phyloP scores from a whole-genome alignment of 2,888 invertebrate species.

The Trachelus tabidus region DNA sequence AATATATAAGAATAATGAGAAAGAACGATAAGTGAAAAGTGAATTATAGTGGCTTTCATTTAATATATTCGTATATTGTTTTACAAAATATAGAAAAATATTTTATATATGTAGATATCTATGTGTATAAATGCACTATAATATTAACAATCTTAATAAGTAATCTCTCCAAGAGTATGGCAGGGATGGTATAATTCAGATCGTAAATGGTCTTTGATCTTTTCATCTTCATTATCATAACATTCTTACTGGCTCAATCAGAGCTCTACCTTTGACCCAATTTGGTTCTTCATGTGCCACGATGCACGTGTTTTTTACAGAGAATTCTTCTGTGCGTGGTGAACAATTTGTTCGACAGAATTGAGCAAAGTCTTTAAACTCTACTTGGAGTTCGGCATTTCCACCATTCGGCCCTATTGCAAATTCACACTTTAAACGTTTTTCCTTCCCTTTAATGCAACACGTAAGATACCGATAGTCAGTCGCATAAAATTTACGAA shows the following conservation, averaged over 20 bases:
- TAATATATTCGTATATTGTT: not conserved
- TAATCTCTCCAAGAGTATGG: not conserved
- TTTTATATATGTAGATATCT: not conserved
- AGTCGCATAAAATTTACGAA: conserved; percentile 75
- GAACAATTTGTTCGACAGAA: conserved; percentile 66
- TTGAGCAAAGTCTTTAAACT: conserved; percentile 73
- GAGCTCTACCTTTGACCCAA: conserved; percentile 32
- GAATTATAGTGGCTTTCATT: not conserved
- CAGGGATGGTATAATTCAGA: not conserved
- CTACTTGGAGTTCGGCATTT: conserved; percentile 75
- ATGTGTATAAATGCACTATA: not conserved
- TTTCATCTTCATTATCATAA: conserved; percentile 5
- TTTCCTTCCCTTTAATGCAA: conserved; percentile 73
- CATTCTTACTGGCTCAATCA: conserved; percentile 31
- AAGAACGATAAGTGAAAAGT: not conserved
- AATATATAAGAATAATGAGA: not conserved
- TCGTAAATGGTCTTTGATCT: not conserved
- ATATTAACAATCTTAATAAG: not conserved
- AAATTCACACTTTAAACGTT: conserved; percentile 71
- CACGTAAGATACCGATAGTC: conserved; percentile 80
- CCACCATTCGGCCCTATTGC: conserved; percentile 84
- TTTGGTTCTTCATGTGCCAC: conserved; percentile 32
- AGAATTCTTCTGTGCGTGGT: conserved; percentile 21
- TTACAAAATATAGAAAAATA: not conserved
- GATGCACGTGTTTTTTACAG: conserved; percentile 46